These are phyloP conservation scores for Diabrotica virgifera DNA, from an alignment of 1,140 invertebrate species.

Conservation along the genomic window DNA sequence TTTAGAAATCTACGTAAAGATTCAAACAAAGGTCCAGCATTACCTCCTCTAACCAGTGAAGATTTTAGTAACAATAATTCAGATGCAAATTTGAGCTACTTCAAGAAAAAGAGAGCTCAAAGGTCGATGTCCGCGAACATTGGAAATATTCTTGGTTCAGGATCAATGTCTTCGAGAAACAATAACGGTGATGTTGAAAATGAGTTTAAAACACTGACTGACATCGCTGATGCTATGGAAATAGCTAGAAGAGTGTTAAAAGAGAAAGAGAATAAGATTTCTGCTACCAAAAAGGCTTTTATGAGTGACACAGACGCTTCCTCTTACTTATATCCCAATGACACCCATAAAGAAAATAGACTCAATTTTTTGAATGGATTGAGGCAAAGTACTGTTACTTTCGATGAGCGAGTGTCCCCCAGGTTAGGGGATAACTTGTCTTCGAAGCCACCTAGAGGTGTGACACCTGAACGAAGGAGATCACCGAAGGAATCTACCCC, in stretches of 20 bases:
- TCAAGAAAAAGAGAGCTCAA: conserved; percentile 71
- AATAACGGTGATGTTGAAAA: conserved; percentile 46
- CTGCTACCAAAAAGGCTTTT: conserved; percentile 40
- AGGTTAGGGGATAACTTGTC: conserved; percentile 13
- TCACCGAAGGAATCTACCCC: conserved; percentile 39
- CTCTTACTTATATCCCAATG: conserved; percentile 19
- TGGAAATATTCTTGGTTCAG: conserved; percentile 65
- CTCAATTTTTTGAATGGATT: conserved; percentile 40
- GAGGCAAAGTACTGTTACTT: conserved; percentile 13
- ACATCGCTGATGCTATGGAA: conserved; percentile 48
- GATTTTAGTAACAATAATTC: conserved; percentile 42
- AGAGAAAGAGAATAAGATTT: conserved; percentile 44
- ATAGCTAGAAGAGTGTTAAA: conserved; percentile 43
- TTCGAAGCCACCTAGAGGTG: conserved; percentile 34
- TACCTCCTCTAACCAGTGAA: conserved; percentile 42
- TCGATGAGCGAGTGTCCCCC: not conserved
- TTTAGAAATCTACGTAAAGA: conserved; percentile 82
- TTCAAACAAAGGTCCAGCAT: conserved; percentile 51
- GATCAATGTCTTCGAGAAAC: conserved; percentile 51
- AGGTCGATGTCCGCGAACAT: conserved; percentile 79
- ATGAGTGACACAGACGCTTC: conserved; percentile 41
- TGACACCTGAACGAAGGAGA: conserved; percentile 32
- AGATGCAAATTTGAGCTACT: conserved; percentile 37
- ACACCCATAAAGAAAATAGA: conserved; percentile 29
- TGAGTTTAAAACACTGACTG: conserved; percentile 39